Evolutionary conservation across 2,113 vertebrate genomes (phyloP).

Genomic region (Scytalopus superciliaris): DNA sequence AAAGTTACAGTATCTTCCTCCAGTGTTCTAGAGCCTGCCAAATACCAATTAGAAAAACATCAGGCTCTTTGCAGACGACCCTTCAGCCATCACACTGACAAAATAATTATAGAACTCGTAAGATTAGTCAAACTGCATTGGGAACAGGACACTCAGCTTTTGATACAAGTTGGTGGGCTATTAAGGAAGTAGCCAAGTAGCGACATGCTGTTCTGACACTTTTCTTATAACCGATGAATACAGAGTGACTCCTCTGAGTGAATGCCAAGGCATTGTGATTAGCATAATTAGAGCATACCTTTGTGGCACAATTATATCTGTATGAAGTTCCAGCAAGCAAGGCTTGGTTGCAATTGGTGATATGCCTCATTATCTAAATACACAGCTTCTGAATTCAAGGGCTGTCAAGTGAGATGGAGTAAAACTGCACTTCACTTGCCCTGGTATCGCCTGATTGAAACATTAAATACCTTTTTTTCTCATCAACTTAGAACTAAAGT

Average conservation of each 20-base stretch:
- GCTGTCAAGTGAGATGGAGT: not conserved
- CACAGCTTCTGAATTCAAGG: not conserved
- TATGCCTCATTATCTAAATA: conserved; percentile 15
- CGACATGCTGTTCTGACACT: conserved; percentile 70
- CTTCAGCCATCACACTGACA: conserved; percentile 69
- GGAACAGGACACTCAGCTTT: conserved; percentile 63
- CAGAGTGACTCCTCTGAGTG: conserved; percentile 55
- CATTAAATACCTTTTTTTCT: not conserved
- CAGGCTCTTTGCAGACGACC: conserved; percentile 40
- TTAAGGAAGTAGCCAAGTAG: conserved; percentile 72
- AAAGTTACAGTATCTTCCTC: conserved; percentile 17
- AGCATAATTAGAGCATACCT: conserved; percentile 71
- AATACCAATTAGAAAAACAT: conserved; percentile 40
- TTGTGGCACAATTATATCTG: conserved; percentile 44
- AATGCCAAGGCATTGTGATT: conserved; percentile 56
- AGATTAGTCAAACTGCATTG: conserved; percentile 65
- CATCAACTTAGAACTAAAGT: not conserved
- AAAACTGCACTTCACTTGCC: not conserved
- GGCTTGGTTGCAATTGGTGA: conserved; percentile 40
- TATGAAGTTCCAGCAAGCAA: conserved; percentile 31
- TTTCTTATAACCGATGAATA: conserved; percentile 33
- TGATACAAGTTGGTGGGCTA: conserved; percentile 70
- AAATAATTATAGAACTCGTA: conserved; percentile 72
- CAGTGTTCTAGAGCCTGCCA: conserved; percentile 31
- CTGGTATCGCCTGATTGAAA: not conserved